phyloP scores from a whole-genome alignment of 1,140 invertebrate species.

The Kradibia gibbosae region DNA sequence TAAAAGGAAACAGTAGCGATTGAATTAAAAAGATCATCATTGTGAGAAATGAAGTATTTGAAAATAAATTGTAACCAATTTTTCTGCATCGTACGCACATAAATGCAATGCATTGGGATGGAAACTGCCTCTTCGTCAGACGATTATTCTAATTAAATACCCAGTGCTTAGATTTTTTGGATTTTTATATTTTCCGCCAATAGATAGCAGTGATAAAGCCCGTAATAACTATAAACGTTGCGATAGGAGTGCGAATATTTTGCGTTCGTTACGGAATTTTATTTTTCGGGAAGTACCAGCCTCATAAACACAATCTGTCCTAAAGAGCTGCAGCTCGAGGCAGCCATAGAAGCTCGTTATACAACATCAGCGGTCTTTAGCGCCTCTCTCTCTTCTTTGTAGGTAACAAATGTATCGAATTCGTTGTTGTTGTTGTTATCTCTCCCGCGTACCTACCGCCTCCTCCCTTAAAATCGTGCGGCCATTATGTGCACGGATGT shows the following conservation, averaged over 20 bases:
- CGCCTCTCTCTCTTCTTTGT: not conserved
- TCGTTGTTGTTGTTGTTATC: not conserved
- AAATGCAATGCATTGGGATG: too few species aligned
- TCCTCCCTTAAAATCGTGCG: constrained; percentile 8
- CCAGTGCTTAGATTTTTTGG: not conserved
- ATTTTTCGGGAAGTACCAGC: not conserved
- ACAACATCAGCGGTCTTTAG: constrained; percentile 24
- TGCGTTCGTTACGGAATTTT: not conserved
- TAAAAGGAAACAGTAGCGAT: too few species aligned
- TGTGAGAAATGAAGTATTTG: too few species aligned
- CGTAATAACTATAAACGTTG: not conserved
- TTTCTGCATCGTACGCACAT: too few species aligned
- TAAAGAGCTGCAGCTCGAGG: not conserved
- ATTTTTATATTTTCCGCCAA: not conserved
- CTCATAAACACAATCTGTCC: constrained; percentile 32
- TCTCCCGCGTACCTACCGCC: not conserved
- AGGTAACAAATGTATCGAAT: constrained; percentile 12
- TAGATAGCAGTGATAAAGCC: not conserved
- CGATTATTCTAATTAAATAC: not conserved
- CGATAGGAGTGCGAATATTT: not conserved
- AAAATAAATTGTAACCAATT: too few species aligned
- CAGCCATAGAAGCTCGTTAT: constrained; percentile 10
- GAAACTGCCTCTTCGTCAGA: too few species aligned
- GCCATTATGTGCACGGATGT: constrained; percentile 26
- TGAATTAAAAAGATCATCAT: too few species aligned